These are phyloP conservation scores for Pimephales promelas DNA, from an alignment of 2,113 vertebrate genomes.

Conservation along the genomic window DNA sequence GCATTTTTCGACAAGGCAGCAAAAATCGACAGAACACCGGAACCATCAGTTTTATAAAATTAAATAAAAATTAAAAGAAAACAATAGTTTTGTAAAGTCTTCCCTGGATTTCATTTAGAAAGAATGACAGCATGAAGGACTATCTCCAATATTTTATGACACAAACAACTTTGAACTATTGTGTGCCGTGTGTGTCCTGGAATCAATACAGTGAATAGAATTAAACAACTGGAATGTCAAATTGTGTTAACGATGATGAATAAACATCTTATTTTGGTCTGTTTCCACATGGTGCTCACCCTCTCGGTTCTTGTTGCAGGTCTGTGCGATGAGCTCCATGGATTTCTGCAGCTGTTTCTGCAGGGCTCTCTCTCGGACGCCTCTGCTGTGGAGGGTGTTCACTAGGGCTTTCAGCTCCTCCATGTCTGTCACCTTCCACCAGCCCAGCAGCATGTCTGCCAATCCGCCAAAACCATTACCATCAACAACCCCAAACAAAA, in stretches of 20 bases:
- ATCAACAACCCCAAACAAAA: background rate
- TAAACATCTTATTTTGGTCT: background rate
- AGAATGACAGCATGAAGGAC: background rate
- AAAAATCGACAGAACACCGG: too few relatives aligned
- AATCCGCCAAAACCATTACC: conserved; percentile 22
- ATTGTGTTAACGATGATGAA: background rate
- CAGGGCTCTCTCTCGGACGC: conserved; percentile 92
- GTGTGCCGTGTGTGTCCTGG: too few relatives aligned
- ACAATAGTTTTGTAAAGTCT: background rate
- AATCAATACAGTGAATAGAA: too few relatives aligned
- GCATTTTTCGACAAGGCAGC: too few relatives aligned
- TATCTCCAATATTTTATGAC: background rate
- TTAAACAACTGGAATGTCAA: background rate
- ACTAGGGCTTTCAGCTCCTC: conserved; percentile 89
- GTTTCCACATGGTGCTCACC: conserved; percentile 72
- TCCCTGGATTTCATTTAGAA: background rate
- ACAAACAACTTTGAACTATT: too few relatives aligned
- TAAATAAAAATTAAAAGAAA: background rate
- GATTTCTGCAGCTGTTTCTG: conserved; percentile 98
- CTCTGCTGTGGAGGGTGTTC: conserved; percentile 88
- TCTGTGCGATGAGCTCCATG: conserved; percentile 92
- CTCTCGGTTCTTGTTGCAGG: conserved; percentile 91
- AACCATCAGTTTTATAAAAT: too few relatives aligned
- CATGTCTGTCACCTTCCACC: conserved; percentile 95
- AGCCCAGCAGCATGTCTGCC: conserved; percentile 91